Conservation (phyloP, 2,113 vertebrate genomes). For the Sardina pilchardus region DNA sequence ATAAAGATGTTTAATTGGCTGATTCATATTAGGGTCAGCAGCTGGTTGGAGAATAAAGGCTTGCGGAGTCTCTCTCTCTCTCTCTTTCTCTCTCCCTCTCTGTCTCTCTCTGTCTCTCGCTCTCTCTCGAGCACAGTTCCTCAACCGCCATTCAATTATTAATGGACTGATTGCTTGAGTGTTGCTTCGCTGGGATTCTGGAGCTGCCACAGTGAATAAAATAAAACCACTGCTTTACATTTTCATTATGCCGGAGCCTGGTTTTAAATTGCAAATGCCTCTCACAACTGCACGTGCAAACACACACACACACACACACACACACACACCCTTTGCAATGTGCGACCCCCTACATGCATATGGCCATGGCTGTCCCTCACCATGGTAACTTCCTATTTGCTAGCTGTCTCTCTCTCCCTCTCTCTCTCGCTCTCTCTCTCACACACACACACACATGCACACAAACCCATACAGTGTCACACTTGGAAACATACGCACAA, state of each 20-base stretch:
- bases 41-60: conserved; percentile 67
- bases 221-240: conserved; percentile 96
- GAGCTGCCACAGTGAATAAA: conserved; percentile 97
- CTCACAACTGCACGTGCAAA: conserved; percentile 64
- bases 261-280: conserved; percentile 97
- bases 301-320: conserved; percentile 33
- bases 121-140: conserved; percentile 68
- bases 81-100: conserved; percentile 55
- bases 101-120: conserved; percentile 57
- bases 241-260: conserved; percentile 94
- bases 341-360: conserved; percentile 18
- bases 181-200: conserved; percentile 92
- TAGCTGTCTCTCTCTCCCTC: not conserved
- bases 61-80: conserved; percentile 42
- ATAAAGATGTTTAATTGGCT: conserved; percentile 94
- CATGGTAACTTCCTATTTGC: conserved; percentile 13
- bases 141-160: conserved; percentile 98
- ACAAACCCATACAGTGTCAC: not conserved
- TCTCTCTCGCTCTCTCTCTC: not conserved
- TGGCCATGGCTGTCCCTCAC: conserved; percentile 15
- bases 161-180: conserved; percentile 90
- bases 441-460: conserved; percentile 5
- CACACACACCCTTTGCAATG: conserved; percentile 26
- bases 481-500: conserved; percentile 22
- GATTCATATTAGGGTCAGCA: conserved; percentile 90